Evolutionary conservation across 1,140 invertebrate genomes (phyloP).

Genomic region (Bombus waltoni): DNA sequence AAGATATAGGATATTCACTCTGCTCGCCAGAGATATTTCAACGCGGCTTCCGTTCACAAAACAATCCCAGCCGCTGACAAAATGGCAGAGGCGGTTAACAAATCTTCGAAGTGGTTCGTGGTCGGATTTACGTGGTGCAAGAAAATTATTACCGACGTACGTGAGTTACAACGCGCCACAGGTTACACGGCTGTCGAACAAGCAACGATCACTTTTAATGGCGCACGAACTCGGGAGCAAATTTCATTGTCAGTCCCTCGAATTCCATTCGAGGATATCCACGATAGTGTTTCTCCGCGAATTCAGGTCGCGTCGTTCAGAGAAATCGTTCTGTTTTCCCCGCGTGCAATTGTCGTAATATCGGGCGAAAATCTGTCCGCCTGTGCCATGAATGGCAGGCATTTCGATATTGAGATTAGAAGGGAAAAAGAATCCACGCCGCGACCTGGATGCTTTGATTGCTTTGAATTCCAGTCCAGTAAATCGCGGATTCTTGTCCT

Average conservation of each 20-base stretch:
- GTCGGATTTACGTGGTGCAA: conserved; percentile 16
- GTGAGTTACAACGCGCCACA: conserved; percentile 55
- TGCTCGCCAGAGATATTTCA: not conserved
- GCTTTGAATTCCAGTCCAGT: conserved; percentile 36
- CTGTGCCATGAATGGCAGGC: not conserved
- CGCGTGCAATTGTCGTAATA: too few relatives aligned
- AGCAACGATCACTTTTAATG: conserved; percentile 33
- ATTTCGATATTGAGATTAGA: conserved; percentile 29
- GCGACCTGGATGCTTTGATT: conserved; percentile 24
- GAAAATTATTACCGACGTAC: conserved; percentile 54
- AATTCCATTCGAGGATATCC: not conserved
- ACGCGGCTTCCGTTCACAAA: conserved; percentile 17
- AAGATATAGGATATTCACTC: not conserved
- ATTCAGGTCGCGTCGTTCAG: not conserved
- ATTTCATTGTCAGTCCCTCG: conserved; percentile 18
- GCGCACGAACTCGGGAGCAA: conserved; percentile 14
- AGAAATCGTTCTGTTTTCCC: not conserved
- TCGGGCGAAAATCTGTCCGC: not conserved
- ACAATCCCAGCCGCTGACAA: conserved; percentile 32
- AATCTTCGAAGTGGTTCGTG: conserved; percentile 24
- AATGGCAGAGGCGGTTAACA: conserved; percentile 25
- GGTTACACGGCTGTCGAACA: conserved; percentile 54
- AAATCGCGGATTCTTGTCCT: conserved; percentile 18
- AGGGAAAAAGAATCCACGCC: not conserved
- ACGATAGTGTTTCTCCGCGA: not conserved